phyloP scores from a whole-genome alignment of 2,113 vertebrate genomes.

The Larimichthys polyactis region DNA sequence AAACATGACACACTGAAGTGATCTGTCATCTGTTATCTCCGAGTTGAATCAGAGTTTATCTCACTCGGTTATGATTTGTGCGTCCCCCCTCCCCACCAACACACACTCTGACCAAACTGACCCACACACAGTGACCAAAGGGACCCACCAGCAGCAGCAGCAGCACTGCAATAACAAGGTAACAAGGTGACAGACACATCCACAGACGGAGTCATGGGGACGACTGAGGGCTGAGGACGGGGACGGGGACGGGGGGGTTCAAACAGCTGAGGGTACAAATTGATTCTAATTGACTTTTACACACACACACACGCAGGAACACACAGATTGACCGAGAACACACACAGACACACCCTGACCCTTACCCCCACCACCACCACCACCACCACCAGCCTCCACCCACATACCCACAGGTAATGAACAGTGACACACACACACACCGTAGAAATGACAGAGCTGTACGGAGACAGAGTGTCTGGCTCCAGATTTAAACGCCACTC shows the following conservation, averaged over 20 bases:
- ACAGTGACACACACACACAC: slow-evolving; percentile 40
- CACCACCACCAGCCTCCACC: neutral
- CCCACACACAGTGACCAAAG: slow-evolving; percentile 82
- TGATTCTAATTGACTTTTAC: slow-evolving; percentile 79
- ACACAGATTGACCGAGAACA: slow-evolving; percentile 62
- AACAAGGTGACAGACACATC: slow-evolving; percentile 44
- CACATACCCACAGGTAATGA: slow-evolving; percentile 59
- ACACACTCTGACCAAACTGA: slow-evolving; percentile 51
- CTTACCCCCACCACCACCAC: neutral
- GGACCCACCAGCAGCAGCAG: slow-evolving; percentile 42
- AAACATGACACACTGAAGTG: too few relatives aligned
- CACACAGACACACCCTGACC: slow-evolving; percentile 69
- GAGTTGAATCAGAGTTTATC: too few relatives aligned
- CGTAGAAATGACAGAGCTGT: slow-evolving; percentile 67
- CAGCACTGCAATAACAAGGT: slow-evolving; percentile 70
- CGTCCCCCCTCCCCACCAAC: neutral
- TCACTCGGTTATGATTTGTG: too few relatives aligned
- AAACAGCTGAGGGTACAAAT: slow-evolving; percentile 85
- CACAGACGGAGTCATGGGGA: slow-evolving; percentile 32
- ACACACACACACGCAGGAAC: slow-evolving; percentile 34
- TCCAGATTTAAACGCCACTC: slow-evolving; percentile 64
- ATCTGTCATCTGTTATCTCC: too few relatives aligned
- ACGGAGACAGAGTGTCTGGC: slow-evolving; percentile 76
- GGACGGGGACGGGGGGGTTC: neutral
- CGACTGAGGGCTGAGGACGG: slow-evolving; percentile 11